phyloP scores from a whole-genome alignment of 2,888 invertebrate genomes.

The Epinotia bilunana region DNA sequence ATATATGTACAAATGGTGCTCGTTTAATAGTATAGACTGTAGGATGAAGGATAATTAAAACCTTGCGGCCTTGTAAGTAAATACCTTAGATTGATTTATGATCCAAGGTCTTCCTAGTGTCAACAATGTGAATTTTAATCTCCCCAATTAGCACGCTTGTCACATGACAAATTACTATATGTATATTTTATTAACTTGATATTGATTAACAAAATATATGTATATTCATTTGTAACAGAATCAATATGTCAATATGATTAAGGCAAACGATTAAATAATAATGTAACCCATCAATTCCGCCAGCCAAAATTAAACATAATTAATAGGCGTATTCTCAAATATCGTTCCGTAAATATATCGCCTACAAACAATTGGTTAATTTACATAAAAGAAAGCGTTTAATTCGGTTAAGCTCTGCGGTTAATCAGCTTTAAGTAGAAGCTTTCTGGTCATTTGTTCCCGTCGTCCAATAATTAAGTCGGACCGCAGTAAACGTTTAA shows the following conservation, averaged over 20 bases:
- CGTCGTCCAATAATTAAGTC: conserved; percentile 77
- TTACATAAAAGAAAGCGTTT: conserved; percentile 80
- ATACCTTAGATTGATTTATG: background rate
- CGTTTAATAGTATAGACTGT: background rate
- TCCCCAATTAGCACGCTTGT: conserved; percentile 24
- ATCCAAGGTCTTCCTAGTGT: background rate
- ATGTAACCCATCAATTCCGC: conserved; percentile 20
- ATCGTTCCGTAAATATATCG: conserved; percentile 63
- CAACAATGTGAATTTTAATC: background rate
- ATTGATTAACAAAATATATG: conserved; percentile 3
- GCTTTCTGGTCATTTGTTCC: conserved; percentile 76
- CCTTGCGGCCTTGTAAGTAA: background rate
- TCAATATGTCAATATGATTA: conserved; percentile 15
- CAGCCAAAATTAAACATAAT: conserved; percentile 29
- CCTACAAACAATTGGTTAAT: conserved; percentile 74
- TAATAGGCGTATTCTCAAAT: conserved; percentile 50
- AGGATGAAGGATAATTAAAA: background rate
- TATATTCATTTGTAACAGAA: background rate
- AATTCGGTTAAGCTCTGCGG: conserved; percentile 74
- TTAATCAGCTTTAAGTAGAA: conserved; percentile 74
- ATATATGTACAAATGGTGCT: too few relatives aligned
- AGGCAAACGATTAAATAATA: conserved; percentile 36
- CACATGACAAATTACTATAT: background rate
- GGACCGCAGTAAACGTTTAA: conserved; percentile 71
- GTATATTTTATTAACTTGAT: background rate